phyloP scores from a whole-genome alignment of 2,888 invertebrate species.

The Eurytoma adleriae region DNA sequence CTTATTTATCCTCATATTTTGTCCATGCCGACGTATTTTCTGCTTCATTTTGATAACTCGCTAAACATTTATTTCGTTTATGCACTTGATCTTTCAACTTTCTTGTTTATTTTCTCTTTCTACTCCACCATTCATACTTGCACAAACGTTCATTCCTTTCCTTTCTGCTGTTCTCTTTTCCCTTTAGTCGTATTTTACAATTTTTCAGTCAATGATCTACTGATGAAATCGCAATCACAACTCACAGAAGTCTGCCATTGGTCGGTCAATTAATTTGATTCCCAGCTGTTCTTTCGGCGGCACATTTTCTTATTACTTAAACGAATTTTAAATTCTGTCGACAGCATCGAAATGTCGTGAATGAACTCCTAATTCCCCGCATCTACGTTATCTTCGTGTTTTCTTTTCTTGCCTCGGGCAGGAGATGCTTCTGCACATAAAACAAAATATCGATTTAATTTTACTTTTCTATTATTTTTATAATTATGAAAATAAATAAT shows the following conservation, averaged over 20 bases:
- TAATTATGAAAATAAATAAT: background rate
- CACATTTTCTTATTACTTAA: slow-evolving; percentile 70
- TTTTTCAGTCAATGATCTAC: slow-evolving; percentile 68
- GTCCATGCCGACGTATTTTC: slow-evolving; percentile 54
- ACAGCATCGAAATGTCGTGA: slow-evolving; percentile 67
- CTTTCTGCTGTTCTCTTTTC: slow-evolving; percentile 24
- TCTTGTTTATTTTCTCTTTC: slow-evolving; percentile 55
- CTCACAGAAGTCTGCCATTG: slow-evolving; percentile 73
- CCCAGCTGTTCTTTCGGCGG: slow-evolving; percentile 73
- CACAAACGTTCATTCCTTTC: slow-evolving; percentile 15
- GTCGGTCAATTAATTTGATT: slow-evolving; percentile 75
- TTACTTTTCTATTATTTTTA: background rate
- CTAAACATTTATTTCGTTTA: slow-evolving; percentile 54
- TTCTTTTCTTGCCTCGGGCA: slow-evolving; percentile 84
- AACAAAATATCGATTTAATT: slow-evolving; percentile 10
- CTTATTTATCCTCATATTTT: slow-evolving; percentile 66
- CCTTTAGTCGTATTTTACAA: slow-evolving; percentile 65
- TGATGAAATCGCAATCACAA: slow-evolving; percentile 70
- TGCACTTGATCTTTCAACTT: slow-evolving; percentile 48
- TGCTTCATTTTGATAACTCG: slow-evolving; percentile 54
- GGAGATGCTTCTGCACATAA: slow-evolving; percentile 76
- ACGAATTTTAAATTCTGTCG: slow-evolving; percentile 74
- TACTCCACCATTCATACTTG: slow-evolving; percentile 40
- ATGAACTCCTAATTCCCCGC: slow-evolving; percentile 71
- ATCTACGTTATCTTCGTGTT: slow-evolving; percentile 82